Percentiles rank a stretch among this genome's conserved stretches.
Conservation (phyloP, 2,113 vertebrate species). For the Panthera uncia region DNA sequence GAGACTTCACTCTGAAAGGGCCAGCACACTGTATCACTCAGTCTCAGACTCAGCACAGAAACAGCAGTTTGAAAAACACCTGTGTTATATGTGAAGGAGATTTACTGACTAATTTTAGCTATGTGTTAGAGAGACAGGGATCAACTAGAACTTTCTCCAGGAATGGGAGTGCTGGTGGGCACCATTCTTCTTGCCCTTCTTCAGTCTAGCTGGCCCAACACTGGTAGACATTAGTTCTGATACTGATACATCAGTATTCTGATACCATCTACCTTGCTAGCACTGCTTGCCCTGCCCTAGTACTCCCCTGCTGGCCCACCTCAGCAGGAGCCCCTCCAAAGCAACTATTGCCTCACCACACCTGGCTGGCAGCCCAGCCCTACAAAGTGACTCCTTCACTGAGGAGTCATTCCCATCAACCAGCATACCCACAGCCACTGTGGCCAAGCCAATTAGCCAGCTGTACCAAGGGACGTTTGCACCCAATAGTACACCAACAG, state of each 20-base stretch:
- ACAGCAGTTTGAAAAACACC: background rate
- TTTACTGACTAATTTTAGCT: background rate
- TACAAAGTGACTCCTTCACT: background rate
- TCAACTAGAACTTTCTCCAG: background rate
- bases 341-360: background rate
- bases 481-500: background rate
- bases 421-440: background rate
- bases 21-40: background rate
- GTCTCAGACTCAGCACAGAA: background rate
- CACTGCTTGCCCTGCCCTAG: background rate
- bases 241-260: background rate
- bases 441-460: background rate
- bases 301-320: background rate
- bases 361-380: background rate
- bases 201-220: background rate
- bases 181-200: background rate
- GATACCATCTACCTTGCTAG: background rate
- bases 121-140: background rate
- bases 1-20: background rate
- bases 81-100: background rate
- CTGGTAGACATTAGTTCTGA: background rate
- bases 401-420: background rate
- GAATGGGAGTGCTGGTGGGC: background rate
- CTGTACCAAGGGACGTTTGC: background rate
- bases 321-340: background rate